Evolutionary conservation across 64 coral and sea anemone genomes (phyloP), one percentile per base, ranked within the genome.

Genomic region (Pocillopora verrucosa): DNA sequence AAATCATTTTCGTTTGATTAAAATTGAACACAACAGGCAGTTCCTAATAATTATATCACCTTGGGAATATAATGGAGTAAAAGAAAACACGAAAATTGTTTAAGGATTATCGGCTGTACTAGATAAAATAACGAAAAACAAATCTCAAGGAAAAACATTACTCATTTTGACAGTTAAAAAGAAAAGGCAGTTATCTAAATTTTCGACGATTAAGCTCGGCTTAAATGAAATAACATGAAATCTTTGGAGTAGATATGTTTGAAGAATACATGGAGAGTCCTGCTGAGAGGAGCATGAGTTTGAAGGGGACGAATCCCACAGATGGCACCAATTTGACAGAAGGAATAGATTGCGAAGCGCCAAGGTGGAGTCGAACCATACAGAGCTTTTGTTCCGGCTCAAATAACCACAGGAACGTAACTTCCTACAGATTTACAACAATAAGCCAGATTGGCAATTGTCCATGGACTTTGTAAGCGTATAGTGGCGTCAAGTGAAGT

Each of bases 381-480:
- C 11, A 25, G 82, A 20, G 82, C 34, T 85, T 72, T 85, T 85
- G 61, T 57, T 85, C 35, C 41, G 41, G 41, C 41, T 85, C 17
- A 56, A 65, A 72, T 38, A 85, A 72, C 37, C 69, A 85, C 57
- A 11, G 63, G 38, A 72, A 72, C 65, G 11, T 4, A 24, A 12
- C 65, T 41, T 65, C 35, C 65, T 57, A 85, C n/a, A 56, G 63
- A 34, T 24, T 26, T 41, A 26, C 57, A 51, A 72, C 82, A 45
- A 41, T 51, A 57, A 41, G 56, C 37, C 64, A 85, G 82, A 85
- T 41, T 72, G 65, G 64, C 82, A 83, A 83, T 83, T 36, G 16
- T 83, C 80, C 80, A 83, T 67, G 19, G 12, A 15, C 17, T 65
- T 83, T 83, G 45, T 70, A 13, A 67, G 16, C 20, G 36, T 72